Conservation (phyloP, 2,888 invertebrate species). For the Nemapogon koenigi region DNA sequence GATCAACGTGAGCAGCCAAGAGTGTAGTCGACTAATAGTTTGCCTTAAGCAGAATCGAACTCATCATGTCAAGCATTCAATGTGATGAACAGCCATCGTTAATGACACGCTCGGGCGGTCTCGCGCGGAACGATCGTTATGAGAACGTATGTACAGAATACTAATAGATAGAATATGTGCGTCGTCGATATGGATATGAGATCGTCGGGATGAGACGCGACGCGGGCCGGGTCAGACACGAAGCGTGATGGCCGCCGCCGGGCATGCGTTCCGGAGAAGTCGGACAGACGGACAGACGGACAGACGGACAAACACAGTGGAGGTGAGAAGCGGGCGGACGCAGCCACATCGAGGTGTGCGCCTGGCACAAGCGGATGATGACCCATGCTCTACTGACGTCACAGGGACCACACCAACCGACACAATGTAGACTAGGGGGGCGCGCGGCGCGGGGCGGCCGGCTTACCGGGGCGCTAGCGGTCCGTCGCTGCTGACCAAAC, state of each 20-base stretch:
- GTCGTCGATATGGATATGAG: conserved; percentile 57
- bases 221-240: conserved; percentile 46
- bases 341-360: conserved; percentile 63
- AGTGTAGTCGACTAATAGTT: conserved; percentile 63
- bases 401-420: conserved; percentile 3
- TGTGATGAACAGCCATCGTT: conserved; percentile 56
- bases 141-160: conserved; percentile 46
- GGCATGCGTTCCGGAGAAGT: conserved; percentile 61
- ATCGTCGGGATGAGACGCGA: conserved; percentile 52
- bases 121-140: conserved; percentile 20
- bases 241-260: conserved; percentile 55
- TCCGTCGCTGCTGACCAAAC: conserved; percentile 64
- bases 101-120: conserved; percentile 14
- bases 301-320: conserved; percentile 52
- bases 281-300: neutral
- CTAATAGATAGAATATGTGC: conserved; percentile 63
- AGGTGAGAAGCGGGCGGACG: conserved; percentile 63
- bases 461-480: conserved; percentile 63
- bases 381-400: conserved; percentile 55
- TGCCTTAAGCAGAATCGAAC: conserved; percentile 22
- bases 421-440: conserved; percentile 22
- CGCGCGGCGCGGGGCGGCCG: conserved; percentile 23
- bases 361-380: conserved; percentile 62
- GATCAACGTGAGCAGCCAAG: conserved; percentile 60
- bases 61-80: conserved; percentile 58